Evolutionary conservation across 2,113 vertebrate species (phyloP), one percentile per base, ranked within the genome.

Genomic region (Spilogale gracilis): DNA sequence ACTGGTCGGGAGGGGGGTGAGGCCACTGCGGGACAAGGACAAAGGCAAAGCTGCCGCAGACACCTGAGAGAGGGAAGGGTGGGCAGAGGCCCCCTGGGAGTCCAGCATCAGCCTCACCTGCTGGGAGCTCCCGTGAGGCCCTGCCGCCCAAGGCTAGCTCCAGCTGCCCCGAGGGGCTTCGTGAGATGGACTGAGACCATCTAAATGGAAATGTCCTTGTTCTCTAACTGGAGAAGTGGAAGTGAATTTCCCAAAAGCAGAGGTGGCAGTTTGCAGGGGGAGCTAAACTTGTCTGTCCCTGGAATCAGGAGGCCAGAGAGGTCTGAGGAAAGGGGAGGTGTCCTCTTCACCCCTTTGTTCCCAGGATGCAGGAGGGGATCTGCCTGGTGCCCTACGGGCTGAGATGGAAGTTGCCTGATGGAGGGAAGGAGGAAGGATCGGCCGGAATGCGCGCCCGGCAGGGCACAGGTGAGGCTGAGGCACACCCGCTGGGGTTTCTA

Each of bases 31-130:
- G 73, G 21, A 56, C 6, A 2, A 93, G 84, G 43, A 27, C 9
- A 16, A 67, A 89, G 81, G 86, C 18, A 54, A 43, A 45, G 30
- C 27, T 50, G 4, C 25, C 65, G 18, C 23, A 58, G 90, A 76
- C 5, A 9, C 56, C 4, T 8, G 50, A 54, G 1, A 45, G 32
- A 50, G 52, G 48, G 30, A 52, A 56, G 48, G 17, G 4, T 2
- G 2, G n/a, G 17, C 2, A 2, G 23, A 0, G 1, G 43, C 32
- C 3, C 43, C 14, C 12, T 1, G 17, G 71, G 50, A 79, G 45
- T 48, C 32, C 1, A 3, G 9, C 61, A 32, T 14, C n/a, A 0
- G 27, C 30, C 50, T 27, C 9, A 76, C 50, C 21, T 38, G 2
- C 43, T 17, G 27, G 7, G n/a, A 54, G 60, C 43, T 92, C 83